A percentile compares a stretch with the other conserved stretches of the same genome.
Evolutionary conservation across 2,888 invertebrate species (phyloP).

Genomic region (Torymus texanus): DNA sequence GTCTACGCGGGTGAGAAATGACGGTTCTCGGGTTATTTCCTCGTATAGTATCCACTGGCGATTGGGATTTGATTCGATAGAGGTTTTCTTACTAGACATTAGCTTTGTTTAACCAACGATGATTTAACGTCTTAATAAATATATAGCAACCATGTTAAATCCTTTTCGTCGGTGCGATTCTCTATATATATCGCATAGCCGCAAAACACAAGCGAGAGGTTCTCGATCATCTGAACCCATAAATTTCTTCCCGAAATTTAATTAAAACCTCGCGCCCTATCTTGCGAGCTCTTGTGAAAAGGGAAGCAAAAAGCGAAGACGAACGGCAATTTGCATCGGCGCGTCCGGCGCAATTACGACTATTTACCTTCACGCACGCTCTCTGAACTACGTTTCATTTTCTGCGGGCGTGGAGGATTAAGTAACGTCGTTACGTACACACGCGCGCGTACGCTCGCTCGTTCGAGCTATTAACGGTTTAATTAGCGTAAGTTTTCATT

Average conservation of each 20-base stretch:
- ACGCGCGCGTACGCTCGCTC: slow-evolving; percentile 2
- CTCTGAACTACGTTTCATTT: slow-evolving; percentile 74
- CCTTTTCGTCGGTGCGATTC: too few relatives aligned
- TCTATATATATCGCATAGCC: too few relatives aligned
- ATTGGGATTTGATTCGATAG: too few relatives aligned
- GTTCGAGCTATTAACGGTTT: slow-evolving; percentile 71
- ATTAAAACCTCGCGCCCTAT: slow-evolving; percentile 21
- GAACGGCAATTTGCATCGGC: slow-evolving; percentile 2
- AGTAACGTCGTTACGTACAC: slow-evolving; percentile 63
- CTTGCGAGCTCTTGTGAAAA: not conserved
- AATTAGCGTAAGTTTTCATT: slow-evolving; percentile 75
- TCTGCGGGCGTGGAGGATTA: slow-evolving; percentile 67
- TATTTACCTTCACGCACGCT: slow-evolving; percentile 33
- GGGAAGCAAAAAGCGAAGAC: not conserved
- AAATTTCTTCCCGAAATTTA: slow-evolving; percentile 41
- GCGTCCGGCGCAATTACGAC: not conserved
- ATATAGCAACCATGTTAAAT: too few relatives aligned
- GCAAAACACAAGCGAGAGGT: too few relatives aligned
- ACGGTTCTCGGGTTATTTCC: too few relatives aligned
- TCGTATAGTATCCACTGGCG: too few relatives aligned
- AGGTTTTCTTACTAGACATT: too few relatives aligned
- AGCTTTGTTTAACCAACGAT: too few relatives aligned
- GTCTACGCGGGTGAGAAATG: not conserved
- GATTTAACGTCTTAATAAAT: too few relatives aligned
- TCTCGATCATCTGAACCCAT: not conserved